Base-by-base conservation (phyloP, 2,797 vertebrate genomes). In the Micrastur ruficollis region DNA sequence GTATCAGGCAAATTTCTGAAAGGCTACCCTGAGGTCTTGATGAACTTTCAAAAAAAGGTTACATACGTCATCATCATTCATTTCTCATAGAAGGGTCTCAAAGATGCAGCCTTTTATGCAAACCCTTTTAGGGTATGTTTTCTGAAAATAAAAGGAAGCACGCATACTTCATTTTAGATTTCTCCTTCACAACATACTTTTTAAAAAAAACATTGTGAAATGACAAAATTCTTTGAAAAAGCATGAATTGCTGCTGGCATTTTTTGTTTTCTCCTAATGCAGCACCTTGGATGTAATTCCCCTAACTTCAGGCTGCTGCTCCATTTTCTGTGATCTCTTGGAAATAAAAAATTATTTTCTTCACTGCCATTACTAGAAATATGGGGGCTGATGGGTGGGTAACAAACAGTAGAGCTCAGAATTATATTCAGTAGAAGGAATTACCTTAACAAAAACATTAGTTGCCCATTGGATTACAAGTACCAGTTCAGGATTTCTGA, bases 261-360 rank as follows among this genome's bases (percentile, higher is more conserved):
- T 90, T 94, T 78, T 27, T 52, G 16, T 12, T 86, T 75, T 52
- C 50, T 73, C 75, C 79, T 83, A 36, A 40, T 63, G 85, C 65
- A 73, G 52, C n/a, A 61, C 65, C 53, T 86, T 74, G 68, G 63
- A 49, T 66, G 32, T 71, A 42, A 42, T 81, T 93, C 59, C 32
- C 9, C 5, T 74, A 44, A 65, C 36, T 25, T 75, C 16, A 83
- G 61, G 61, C 53, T 83, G 62, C 74, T 78, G 49, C 75, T 88
- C 36, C 73, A 12, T 72, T 81, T 90, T 68, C 52, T 36, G 34
- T 71, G 36, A 42, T 72, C 53, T 91, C 13, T 32, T 90, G 52
- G 40, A 61, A 72, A 65, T 27, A 21, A 80, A 90, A 81, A 6
- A 4, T 20, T 22, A 31, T 8, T 65, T 67, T 88, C n/a, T 56